Conservation (phyloP, 2,113 vertebrate species). For the Crocuta crocuta region DNA sequence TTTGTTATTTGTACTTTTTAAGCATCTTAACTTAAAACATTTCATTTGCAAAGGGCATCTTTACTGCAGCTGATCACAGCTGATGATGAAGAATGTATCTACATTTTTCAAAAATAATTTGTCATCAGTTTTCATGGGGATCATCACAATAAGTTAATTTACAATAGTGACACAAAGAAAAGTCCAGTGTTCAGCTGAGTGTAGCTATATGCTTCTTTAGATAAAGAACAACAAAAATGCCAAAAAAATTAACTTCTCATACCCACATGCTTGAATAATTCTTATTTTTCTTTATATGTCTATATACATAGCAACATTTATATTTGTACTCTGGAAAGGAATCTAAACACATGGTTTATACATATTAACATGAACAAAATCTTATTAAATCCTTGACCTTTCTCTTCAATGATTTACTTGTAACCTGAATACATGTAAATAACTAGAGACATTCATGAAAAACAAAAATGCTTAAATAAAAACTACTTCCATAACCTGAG, state of each 20-base stretch:
- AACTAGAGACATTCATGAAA: background rate
- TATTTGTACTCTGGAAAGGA: background rate
- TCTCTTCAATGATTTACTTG: background rate
- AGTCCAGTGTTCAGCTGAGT: background rate
- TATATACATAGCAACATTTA: background rate
- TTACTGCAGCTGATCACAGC: constrained; percentile 13
- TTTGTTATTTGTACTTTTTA: constrained; percentile 56
- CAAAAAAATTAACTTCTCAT: background rate
- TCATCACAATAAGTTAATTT: constrained; percentile 54
- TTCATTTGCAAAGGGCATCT: constrained; percentile 53
- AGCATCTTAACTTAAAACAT: constrained; percentile 51
- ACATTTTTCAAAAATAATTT: constrained; percentile 67
- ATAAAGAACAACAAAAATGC: background rate
- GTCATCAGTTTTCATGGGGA: constrained; percentile 55
- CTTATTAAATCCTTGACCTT: background rate
- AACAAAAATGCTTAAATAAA: background rate
- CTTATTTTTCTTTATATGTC: constrained; percentile 17
- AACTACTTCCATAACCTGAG: background rate
- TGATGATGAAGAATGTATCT: constrained; percentile 56
- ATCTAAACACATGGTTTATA: background rate
- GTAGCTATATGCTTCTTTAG: background rate
- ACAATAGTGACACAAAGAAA: constrained; percentile 48
- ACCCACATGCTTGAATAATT: background rate
- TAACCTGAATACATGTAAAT: background rate
- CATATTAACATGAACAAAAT: background rate